A percentile compares a stretch with the other conserved stretches of the same genome.
These are phyloP conservation scores for Hippopotamyrus pictus DNA, from an alignment of 2,797 vertebrate genomes.

Conservation along the genomic window DNA sequence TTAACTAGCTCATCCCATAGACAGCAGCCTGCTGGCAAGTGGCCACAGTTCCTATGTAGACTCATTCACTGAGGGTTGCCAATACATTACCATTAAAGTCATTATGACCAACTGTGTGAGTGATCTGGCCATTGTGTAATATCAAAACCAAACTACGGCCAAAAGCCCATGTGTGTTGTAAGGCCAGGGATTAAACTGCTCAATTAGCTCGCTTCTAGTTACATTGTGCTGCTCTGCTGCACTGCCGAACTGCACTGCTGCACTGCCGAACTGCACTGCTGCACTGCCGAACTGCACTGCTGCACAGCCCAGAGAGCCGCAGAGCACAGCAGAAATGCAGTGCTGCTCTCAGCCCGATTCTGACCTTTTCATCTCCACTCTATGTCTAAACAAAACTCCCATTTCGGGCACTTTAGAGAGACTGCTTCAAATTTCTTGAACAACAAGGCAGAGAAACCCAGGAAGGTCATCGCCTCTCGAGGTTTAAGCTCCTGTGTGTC, in stretches of 20 bases:
- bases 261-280: too few species aligned
- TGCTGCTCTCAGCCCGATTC: background rate
- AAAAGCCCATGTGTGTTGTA: background rate
- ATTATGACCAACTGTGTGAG: background rate
- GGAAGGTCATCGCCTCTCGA: background rate
- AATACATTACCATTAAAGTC: background rate
- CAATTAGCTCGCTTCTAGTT: background rate
- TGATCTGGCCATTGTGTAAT: background rate
- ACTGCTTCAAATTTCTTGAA: background rate
- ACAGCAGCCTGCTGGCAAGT: background rate
- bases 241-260: background rate
- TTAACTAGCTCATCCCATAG: background rate
- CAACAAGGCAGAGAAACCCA: background rate
- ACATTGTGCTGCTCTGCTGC: background rate
- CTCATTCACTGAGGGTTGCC: background rate
- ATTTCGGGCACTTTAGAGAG: background rate
- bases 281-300: background rate
- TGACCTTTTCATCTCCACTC: slow-evolving; percentile 8
- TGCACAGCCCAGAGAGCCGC: background rate
- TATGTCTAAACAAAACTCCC: slow-evolving; percentile 10
- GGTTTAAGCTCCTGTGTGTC: background rate
- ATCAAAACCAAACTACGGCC: background rate
- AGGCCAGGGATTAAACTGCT: background rate
- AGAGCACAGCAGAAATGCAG: background rate
- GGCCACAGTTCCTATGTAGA: slow-evolving; percentile 11